Percentiles rank a stretch among this genome's conserved stretches.
Conservation (phyloP, 2,888 invertebrate species). For the Suillia variegata region DNA sequence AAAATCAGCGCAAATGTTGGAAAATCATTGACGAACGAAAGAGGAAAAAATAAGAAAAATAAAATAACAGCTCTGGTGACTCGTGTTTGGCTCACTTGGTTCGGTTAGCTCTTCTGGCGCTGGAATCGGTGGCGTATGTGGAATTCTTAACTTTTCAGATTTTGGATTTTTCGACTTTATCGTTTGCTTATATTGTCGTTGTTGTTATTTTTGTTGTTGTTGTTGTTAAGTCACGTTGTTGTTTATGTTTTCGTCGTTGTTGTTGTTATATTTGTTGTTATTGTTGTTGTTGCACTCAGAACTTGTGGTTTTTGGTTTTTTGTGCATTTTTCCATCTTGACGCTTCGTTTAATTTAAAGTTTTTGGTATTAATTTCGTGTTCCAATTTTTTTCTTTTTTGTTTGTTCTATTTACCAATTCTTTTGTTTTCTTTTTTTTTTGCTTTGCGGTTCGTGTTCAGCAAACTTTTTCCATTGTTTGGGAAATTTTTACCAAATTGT, state of each 20-base stretch:
- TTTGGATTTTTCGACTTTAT: neutral
- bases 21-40: constrained; percentile 14
- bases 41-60: no score
- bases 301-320: neutral
- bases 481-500: neutral
- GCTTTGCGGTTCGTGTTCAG: constrained; percentile 13
- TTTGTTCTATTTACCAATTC: constrained; percentile 13
- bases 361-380: constrained; percentile 9
- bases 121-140: neutral
- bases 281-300: neutral
- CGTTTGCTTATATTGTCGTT: neutral
- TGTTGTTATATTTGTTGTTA: neutral
- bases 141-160: neutral
- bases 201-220: neutral
- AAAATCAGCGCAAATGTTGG: constrained; percentile 8
- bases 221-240: neutral
- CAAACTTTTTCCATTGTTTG: neutral
- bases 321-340: constrained; percentile 20
- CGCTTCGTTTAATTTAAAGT: constrained; percentile 26
- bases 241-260: neutral
- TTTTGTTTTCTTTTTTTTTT: no score
- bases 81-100: constrained; percentile 1
- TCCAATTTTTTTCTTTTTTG: neutral
- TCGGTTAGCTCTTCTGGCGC: neutral
- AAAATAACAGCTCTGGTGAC: no score